phyloP scores from a whole-genome alignment of 2,113 vertebrate genomes.

The Cichladusa arquata region DNA sequence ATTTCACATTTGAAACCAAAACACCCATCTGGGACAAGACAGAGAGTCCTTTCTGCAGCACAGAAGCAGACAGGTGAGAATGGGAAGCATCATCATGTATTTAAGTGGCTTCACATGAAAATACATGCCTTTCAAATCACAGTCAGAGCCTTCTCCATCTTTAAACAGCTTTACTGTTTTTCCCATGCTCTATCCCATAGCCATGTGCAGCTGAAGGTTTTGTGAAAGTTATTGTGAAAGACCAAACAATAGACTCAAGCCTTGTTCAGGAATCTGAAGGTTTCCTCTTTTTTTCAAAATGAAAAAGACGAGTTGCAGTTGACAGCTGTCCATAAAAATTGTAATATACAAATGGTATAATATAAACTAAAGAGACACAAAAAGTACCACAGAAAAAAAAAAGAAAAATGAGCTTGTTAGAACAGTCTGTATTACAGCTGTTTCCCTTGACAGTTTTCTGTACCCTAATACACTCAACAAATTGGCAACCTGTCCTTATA shows the following conservation, averaged over 20 bases:
- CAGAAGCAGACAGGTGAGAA: not conserved
- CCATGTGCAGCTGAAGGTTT: slow-evolving; percentile 15
- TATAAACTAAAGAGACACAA: slow-evolving; percentile 80
- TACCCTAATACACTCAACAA: slow-evolving; percentile 81
- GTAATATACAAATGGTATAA: slow-evolving; percentile 70
- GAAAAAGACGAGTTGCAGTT: slow-evolving; percentile 67
- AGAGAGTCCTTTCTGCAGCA: not conserved
- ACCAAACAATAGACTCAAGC: slow-evolving; percentile 61
- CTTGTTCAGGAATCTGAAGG: not conserved
- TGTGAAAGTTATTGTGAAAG: slow-evolving; percentile 76
- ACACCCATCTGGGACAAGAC: not conserved
- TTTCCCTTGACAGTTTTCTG: slow-evolving; percentile 81
- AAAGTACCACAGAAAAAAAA: slow-evolving; percentile 74
- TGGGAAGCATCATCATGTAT: not conserved
- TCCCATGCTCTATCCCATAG: not conserved
- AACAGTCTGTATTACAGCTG: slow-evolving; percentile 77
- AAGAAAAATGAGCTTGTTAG: slow-evolving; percentile 94
- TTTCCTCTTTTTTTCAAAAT: slow-evolving; percentile 57
- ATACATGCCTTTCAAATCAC: not conserved
- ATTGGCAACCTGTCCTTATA: slow-evolving; percentile 88
- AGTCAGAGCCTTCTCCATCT: not conserved
- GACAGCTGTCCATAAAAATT: slow-evolving; percentile 83
- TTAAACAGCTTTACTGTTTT: not conserved
- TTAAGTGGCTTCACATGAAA: not conserved
- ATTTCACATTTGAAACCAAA: not conserved